A percentile compares a stretch with the other conserved stretches of the same genome.
Evolutionary conservation across 1,140 invertebrate species (phyloP).

Genomic region (Sminthurides bifidus): DNA sequence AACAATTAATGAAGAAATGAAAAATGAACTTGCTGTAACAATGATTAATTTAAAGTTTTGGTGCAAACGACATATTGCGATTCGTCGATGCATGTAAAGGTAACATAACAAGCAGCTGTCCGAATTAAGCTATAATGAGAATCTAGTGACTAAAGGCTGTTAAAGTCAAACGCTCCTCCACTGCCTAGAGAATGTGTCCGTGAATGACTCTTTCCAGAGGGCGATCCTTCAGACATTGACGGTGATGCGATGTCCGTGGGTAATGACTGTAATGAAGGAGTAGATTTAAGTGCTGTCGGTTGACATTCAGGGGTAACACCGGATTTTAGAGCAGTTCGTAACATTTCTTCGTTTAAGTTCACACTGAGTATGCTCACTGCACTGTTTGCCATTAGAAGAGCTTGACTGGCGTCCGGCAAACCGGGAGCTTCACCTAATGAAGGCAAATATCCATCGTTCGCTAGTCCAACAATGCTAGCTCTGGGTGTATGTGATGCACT

Average conservation of each 20-base stretch:
- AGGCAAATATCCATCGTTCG: slow-evolving; percentile 31
- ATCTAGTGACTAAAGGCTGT: no score
- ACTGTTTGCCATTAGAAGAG: slow-evolving; percentile 75
- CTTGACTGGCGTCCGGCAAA: slow-evolving; percentile 39
- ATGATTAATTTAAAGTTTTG: no score
- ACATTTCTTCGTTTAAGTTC: slow-evolving; percentile 36
- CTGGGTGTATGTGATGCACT: slow-evolving; percentile 21
- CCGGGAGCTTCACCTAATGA: slow-evolving; percentile 23
- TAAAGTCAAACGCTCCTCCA: slow-evolving; percentile 5
- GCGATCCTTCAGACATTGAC: not conserved
- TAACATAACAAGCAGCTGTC: no score
- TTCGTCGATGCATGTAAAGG: no score
- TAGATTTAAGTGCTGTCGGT: not conserved
- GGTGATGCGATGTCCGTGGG: not conserved
- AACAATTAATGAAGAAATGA: no score
- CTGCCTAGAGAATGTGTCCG: slow-evolving; percentile 21
- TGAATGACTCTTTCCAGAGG: not conserved
- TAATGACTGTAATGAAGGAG: not conserved
- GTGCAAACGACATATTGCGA: no score
- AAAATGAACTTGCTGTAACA: no score
- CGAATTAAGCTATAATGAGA: no score
- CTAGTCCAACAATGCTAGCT: slow-evolving; percentile 9
- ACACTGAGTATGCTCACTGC: slow-evolving; percentile 55
- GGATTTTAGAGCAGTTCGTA: slow-evolving; percentile 19
- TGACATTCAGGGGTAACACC: not conserved